Percentiles rank a stretch among this genome's conserved stretches.
Conservation (phyloP, 1,140 invertebrate species). For the Sminthurides bifidus region DNA sequence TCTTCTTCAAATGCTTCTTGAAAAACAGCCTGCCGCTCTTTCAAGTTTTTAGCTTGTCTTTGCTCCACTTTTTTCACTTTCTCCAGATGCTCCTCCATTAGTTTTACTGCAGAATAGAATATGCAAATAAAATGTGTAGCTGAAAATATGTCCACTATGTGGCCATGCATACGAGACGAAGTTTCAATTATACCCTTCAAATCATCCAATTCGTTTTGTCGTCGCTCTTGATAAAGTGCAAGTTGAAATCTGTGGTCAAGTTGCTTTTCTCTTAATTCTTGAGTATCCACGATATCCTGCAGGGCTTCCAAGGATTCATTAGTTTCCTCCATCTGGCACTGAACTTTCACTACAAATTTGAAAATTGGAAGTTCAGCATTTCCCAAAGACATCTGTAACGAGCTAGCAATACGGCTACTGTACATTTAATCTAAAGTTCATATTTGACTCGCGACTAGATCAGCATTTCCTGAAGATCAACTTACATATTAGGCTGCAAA, state of each 20-base stretch:
- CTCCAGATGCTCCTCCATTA: slow-evolving; percentile 46
- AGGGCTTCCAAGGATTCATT: slow-evolving; percentile 48
- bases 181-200: slow-evolving; percentile 42
- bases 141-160: background rate
- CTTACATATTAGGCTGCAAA: slow-evolving; percentile 48
- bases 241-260: slow-evolving; percentile 51
- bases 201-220: slow-evolving; percentile 46
- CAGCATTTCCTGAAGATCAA: too few relatives aligned
- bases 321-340: slow-evolving; percentile 50
- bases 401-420: too few relatives aligned
- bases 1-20: slow-evolving; percentile 56
- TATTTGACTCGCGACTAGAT: too few relatives aligned
- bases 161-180: background rate
- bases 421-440: too few relatives aligned
- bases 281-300: slow-evolving; percentile 51
- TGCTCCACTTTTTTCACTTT: slow-evolving; percentile 45
- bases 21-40: slow-evolving; percentile 53
- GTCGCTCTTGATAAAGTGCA: slow-evolving; percentile 50
- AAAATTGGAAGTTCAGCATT: too few relatives aligned
- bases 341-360: slow-evolving; percentile 43
- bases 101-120: slow-evolving; percentile 40
- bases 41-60: slow-evolving; percentile 43
- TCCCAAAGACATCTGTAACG: too few relatives aligned
- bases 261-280: slow-evolving; percentile 49
- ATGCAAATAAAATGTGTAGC: background rate